Evolutionary conservation across 2,888 invertebrate species (phyloP), one percentile per base, ranked within the genome.

Genomic region (Patella caerulea): DNA sequence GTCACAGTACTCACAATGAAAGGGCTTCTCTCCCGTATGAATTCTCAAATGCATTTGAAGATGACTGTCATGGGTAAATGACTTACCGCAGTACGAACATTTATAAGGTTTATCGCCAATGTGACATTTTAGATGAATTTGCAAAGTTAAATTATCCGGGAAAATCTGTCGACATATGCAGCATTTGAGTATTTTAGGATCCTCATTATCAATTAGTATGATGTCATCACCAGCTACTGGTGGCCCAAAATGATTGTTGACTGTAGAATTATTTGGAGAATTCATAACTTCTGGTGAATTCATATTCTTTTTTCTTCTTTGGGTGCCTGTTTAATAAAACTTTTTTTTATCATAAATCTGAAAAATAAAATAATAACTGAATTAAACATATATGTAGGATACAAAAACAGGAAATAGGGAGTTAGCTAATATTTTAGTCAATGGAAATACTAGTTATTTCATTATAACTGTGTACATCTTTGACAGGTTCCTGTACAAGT

Each of bases 51-150:
- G 75, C n/a, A 75, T 69, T 34, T 53, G 70, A 14, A 75, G 69
- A 29, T 75, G 53, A 34, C 70, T 70, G 14, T 70, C 70, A 15
- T 75, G 70, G 1, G 75, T 69, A 24, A 75, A 75, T 12, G 69
- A 54, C 2, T 75, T 54, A 2, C 54, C n/a, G 24, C 75, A 75
- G 3, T 70, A 54, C 29, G 69, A 17, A 29, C 75, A 75, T 69
- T 75, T 70, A 65, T 69, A 75, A 34, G 69, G 70, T 70, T 75
- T 75, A 19, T 34, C 34, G 1, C 70, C 70, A 7, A 54, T 54
- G 24, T 75, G 75, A 3, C 54, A 53, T 70, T 75, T 75, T 53
- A 70, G 52, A 24, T 75, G 75, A 17, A 70, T 70, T 45, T 75
- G 75, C 24, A 75, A 70, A 9, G 65, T 65, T 24, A 65, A 19